phyloP scores from a whole-genome alignment of 1,140 invertebrate species.

The Calliphora vicina region DNA sequence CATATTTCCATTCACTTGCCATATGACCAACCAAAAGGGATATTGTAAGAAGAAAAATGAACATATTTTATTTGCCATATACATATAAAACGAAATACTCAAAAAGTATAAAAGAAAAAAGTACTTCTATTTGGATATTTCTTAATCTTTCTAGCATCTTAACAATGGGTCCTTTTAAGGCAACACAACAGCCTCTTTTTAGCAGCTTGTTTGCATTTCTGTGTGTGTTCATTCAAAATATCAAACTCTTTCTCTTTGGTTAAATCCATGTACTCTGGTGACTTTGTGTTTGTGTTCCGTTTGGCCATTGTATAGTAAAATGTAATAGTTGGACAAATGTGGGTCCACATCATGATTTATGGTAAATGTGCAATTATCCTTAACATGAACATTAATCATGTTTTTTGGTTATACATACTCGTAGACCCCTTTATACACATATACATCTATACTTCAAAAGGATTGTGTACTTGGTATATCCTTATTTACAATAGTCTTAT shows the following conservation, averaged over 20 bases:
- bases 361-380: conserved; percentile 24
- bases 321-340: conserved; percentile 3
- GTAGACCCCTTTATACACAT: neutral
- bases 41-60: neutral
- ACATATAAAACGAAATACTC: neutral
- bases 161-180: neutral
- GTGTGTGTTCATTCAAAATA: neutral
- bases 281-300: too few relatives aligned
- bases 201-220: neutral
- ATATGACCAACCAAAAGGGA: neutral
- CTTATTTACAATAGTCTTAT: neutral
- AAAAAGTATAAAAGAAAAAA: neutral
- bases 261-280: too few relatives aligned
- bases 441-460: neutral
- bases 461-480: neutral
- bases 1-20: neutral
- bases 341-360: conserved; percentile 17
- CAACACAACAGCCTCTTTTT: neutral
- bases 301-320: neutral
- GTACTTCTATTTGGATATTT: neutral
- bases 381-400: conserved; percentile 25
- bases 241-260: neutral
- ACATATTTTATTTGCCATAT: neutral
- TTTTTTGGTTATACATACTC: neutral
- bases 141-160: neutral